phyloP scores from a whole-genome alignment of 2,797 vertebrate species.

The Rhabdomys pumilio region DNA sequence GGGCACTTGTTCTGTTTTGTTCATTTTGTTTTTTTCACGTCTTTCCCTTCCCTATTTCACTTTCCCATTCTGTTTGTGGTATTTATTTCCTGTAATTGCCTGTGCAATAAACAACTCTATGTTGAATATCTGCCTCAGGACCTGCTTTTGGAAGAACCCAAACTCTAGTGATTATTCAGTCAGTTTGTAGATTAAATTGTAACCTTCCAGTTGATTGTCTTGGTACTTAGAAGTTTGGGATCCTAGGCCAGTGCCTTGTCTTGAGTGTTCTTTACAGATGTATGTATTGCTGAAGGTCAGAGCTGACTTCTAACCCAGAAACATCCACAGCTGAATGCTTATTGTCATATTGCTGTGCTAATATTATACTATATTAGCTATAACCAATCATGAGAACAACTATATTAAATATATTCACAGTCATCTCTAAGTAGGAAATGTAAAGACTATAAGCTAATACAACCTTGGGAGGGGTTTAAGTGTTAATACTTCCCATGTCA shows the following conservation, averaged over 20 bases:
- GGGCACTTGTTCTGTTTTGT: neutral
- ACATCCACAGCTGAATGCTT: neutral
- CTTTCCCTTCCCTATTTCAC: slow-evolving; percentile 8
- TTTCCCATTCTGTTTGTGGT: neutral
- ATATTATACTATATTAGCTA: neutral
- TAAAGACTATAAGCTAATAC: slow-evolving; percentile 26
- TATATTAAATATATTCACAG: slow-evolving; percentile 7
- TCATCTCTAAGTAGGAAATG: slow-evolving; percentile 63
- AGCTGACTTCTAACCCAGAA: neutral
- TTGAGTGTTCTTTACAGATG: slow-evolving; percentile 24
- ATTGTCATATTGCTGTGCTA: neutral
- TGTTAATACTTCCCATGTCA: slow-evolving; percentile 65
- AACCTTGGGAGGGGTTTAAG: slow-evolving; percentile 53
- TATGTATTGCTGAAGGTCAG: slow-evolving; percentile 34
- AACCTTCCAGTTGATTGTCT: neutral
- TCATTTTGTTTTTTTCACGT: neutral
- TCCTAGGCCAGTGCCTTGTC: neutral
- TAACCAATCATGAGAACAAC: slow-evolving; percentile 39
- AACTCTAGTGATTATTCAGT: slow-evolving; percentile 37
- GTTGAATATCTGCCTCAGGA: slow-evolving; percentile 44
- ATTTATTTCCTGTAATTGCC: slow-evolving; percentile 45
- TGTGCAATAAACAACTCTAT: slow-evolving; percentile 40
- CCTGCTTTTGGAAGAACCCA: slow-evolving; percentile 15
- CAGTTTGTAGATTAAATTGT: neutral
- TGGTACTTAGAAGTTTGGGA: neutral